A percentile compares a stretch with the other conserved stretches of the same genome.
These are phyloP conservation scores for Butorides virescens DNA, from an alignment of 2,113 vertebrate species.

Conservation along the genomic window DNA sequence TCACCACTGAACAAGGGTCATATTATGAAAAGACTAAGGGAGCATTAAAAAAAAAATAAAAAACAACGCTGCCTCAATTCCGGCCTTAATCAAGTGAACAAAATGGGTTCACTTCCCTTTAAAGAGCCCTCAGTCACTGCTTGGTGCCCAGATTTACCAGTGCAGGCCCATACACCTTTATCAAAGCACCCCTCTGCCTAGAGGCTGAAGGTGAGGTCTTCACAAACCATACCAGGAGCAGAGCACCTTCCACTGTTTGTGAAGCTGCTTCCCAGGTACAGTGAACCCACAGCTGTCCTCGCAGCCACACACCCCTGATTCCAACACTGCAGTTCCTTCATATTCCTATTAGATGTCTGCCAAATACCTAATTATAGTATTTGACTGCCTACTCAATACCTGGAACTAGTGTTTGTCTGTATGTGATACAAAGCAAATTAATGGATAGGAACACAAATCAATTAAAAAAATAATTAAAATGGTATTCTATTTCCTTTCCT, in stretches of 20 bases:
- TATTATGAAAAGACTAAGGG: background rate
- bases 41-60: background rate
- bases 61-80: background rate
- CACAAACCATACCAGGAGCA: background rate
- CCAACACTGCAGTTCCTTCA: background rate
- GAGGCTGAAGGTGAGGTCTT: background rate
- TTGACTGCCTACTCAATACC: background rate
- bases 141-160: background rate
- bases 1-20: background rate
- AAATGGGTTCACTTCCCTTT: background rate
- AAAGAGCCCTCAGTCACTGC: background rate
- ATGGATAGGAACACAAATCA: constrained; percentile 21
- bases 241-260: background rate
- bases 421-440: background rate
- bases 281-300: background rate
- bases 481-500: background rate
- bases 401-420: background rate
- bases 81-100: background rate
- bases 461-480: constrained; percentile 28
- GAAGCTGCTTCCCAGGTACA: background rate
- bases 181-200: background rate
- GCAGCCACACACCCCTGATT: background rate
- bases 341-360: background rate
- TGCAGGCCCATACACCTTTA: background rate
- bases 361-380: background rate